These are phyloP conservation scores for Fratercula arctica DNA, from an alignment of 2,797 vertebrate species.

Conservation along the genomic window DNA sequence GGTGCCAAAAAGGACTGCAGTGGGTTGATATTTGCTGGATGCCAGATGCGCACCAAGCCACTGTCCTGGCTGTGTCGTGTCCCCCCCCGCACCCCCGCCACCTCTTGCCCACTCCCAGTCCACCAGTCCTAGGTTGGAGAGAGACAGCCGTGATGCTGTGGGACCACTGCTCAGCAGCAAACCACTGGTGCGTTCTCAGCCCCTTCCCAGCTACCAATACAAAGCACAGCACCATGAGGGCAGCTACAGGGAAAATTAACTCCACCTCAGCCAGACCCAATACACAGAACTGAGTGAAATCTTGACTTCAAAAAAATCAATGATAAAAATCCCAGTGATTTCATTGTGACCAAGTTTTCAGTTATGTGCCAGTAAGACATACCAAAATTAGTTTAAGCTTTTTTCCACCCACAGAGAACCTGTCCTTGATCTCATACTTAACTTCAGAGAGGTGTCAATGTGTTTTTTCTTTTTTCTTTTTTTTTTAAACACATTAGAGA, in stretches of 20 bases:
- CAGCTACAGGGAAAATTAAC: neutral
- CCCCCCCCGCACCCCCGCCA: too few species aligned
- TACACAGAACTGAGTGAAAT: neutral
- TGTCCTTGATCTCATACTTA: neutral
- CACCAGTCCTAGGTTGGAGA: neutral
- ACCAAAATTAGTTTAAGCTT: neutral
- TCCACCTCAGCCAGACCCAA: neutral
- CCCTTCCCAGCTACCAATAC: too few species aligned
- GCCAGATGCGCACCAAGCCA: neutral
- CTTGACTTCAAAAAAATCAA: neutral
- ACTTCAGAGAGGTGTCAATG: neutral
- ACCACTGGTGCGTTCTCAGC: neutral
- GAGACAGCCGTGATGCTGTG: neutral
- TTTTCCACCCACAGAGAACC: neutral
- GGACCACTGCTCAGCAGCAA: neutral
- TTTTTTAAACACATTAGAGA: accelerated
- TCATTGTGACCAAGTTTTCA: neutral
- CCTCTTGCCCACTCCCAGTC: neutral
- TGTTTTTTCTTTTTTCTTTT: neutral
- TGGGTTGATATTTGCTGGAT: neutral
- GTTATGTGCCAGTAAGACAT: neutral
- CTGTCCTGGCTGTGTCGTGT: neutral
- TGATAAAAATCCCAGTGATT: neutral
- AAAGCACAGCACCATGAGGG: neutral
- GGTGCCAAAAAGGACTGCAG: neutral